Base-by-base conservation (phyloP, 2,888 invertebrate species). In the Thera obeliscata region DNA sequence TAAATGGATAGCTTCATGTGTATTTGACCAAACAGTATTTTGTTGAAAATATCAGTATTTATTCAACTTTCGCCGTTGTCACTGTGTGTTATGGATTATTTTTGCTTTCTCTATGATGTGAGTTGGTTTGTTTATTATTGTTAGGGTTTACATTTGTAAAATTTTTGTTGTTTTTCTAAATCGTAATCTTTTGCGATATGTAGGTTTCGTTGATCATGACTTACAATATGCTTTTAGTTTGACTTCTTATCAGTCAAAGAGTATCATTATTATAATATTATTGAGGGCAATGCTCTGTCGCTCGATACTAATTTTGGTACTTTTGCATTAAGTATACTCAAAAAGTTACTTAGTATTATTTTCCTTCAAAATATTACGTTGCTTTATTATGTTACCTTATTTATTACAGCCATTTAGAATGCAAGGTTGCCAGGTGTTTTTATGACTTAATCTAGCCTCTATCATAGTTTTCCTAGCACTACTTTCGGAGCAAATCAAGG, bases 51-150 rank as follows among this genome's bases (percentile, higher is more conserved):
- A 62, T 58, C 76, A 82, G 82, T 82, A 65, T 72, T 73, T 68
- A 77, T 63, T 70, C 76, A 63, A 78, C 76, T 78, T 74, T 76
- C 68, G 66, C 69, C 75, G 73, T 77, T 82, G 75, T 73, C 56
- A 58, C 65, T 41, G 66, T 71, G 68, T 41, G n/a, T 66, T 71
- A 75, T 75, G 75, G 75, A 75, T 69, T 75, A 73, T 59, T 75
- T 75, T 82, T 83, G 84, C 74, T 83, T 83, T 66, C 70, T 82
- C 55, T 76, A 67, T 61, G 81, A 63, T 63, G 83, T 82, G 69
- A 82, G 83, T 76, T 12, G 50, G 6, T 66, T 54, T 76, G 67
- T 77, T 75, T 76, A 58, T 73, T 66, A 66, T 67, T 67, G 41
- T 61, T 41, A 72, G 43, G 63, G 56, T 69, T 60, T 56, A 8